These are phyloP conservation scores for Melipona quadrifasciata DNA, from an alignment of 1,140 invertebrate species.

Conservation along the genomic window DNA sequence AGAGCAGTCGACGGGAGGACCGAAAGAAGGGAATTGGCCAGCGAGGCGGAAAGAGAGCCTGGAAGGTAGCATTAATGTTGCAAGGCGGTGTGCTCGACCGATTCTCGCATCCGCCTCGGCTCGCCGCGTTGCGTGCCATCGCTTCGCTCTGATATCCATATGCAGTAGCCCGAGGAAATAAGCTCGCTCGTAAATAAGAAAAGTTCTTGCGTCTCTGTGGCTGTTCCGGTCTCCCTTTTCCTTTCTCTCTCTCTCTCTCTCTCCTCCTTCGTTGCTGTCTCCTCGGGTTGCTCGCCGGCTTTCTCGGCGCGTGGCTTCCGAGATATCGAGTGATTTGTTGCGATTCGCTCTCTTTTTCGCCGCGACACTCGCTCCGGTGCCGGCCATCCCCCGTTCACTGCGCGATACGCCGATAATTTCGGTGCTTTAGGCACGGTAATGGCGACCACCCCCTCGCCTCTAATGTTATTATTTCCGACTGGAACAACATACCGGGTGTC, in stretches of 20 bases:
- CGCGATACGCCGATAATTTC: slow-evolving; percentile 46
- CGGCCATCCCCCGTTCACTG: neutral
- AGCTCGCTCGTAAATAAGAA: slow-evolving; percentile 71
- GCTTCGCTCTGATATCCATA: slow-evolving; percentile 62
- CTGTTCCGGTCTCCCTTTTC: neutral
- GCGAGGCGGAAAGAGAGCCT: slow-evolving; percentile 34
- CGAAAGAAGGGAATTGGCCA: slow-evolving; percentile 31
- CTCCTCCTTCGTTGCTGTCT: neutral
- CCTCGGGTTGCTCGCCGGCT: neutral
- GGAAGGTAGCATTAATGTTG: slow-evolving; percentile 60
- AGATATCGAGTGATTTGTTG: slow-evolving; percentile 70
- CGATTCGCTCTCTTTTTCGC: slow-evolving; percentile 60
- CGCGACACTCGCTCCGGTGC: slow-evolving; percentile 1
- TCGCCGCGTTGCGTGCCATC: slow-evolving; percentile 34
- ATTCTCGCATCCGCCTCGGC: slow-evolving; percentile 51
- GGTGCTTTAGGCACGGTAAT: slow-evolving; percentile 40
- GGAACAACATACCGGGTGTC: neutral
- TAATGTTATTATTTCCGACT: slow-evolving; percentile 16
- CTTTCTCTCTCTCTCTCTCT: neutral
- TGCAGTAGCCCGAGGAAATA: slow-evolving; percentile 69
- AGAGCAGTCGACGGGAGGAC: neutral
- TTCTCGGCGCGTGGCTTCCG: slow-evolving; percentile 54
- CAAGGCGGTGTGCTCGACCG: slow-evolving; percentile 39
- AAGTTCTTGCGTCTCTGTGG: slow-evolving; percentile 61
- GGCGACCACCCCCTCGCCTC: neutral